Conservation (phyloP, 2,888 invertebrate species). For the Junonia oenone region DNA sequence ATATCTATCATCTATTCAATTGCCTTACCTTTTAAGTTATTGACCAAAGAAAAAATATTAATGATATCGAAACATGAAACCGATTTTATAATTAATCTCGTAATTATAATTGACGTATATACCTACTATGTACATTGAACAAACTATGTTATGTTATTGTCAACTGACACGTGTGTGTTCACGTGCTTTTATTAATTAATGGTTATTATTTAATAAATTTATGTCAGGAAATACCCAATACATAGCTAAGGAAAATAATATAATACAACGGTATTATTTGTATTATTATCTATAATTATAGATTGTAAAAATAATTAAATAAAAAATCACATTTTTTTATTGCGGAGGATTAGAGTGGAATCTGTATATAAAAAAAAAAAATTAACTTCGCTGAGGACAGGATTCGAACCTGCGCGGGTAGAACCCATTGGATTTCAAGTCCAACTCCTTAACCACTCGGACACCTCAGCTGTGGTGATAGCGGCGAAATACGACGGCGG, state of each 20-base stretch:
- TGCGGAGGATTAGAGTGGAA: no score
- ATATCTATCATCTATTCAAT: neutral
- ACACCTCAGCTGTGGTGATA: slow-evolving; percentile 63
- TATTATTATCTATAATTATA: no score
- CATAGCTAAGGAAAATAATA: no score
- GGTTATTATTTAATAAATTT: no score
- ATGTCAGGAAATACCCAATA: no score
- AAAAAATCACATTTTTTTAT: no score
- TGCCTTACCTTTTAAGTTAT: neutral
- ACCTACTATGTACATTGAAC: no score
- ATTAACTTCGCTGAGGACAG: slow-evolving; percentile 64
- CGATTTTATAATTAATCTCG: neutral
- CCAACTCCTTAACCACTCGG: slow-evolving; percentile 80
- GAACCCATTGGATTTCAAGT: slow-evolving; percentile 80
- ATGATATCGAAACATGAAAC: neutral
- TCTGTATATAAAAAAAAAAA: slow-evolving; percentile 32
- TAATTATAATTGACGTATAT: neutral
- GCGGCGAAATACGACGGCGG: slow-evolving; percentile 28
- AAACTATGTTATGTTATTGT: neutral
- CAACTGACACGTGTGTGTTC: neutral
- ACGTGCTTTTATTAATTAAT: no score
- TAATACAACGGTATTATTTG: no score
- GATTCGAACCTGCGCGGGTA: slow-evolving; percentile 81
- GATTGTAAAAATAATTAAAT: no score
- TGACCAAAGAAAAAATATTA: neutral